Evolutionary conservation across 2,888 invertebrate genomes (phyloP).

Genomic region (Bellardia pandia): DNA sequence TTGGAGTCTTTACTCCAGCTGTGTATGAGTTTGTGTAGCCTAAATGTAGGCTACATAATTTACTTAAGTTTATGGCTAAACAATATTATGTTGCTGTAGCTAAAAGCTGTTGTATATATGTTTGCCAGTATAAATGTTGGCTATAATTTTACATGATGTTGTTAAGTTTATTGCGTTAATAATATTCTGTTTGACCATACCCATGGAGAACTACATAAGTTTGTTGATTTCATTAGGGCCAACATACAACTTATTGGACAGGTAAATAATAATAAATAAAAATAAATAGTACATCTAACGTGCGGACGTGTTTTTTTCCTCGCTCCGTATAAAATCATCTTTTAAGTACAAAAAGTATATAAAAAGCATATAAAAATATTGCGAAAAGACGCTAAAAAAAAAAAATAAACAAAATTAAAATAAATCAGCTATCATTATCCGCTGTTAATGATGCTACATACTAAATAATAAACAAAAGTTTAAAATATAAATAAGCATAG

Average conservation of each 20-base stretch:
- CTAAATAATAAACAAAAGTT: no score
- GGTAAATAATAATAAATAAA: no score
- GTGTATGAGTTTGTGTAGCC: conserved; percentile 14
- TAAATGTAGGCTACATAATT: conserved; percentile 64
- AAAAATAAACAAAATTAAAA: no score
- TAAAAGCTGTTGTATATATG: background rate
- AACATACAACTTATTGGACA: conserved; percentile 47
- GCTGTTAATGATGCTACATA: no score
- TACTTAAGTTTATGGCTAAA: conserved; percentile 62
- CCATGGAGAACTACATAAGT: conserved; percentile 26
- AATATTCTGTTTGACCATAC: conserved; percentile 43
- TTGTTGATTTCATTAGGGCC: conserved; percentile 58
- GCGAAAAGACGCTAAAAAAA: no score
- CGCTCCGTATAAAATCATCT: no score
- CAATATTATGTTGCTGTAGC: conserved; percentile 46
- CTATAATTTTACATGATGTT: conserved; percentile 38
- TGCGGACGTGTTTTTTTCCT: no score
- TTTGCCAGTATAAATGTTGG: conserved; percentile 8
- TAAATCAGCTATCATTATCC: no score
- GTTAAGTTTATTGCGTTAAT: conserved; percentile 55
- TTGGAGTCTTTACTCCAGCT: background rate
- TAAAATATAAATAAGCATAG: no score
- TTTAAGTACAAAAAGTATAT: no score
- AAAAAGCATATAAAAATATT: no score
- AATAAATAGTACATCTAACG: no score